Percentiles rank a stretch among this genome's conserved stretches.
Conservation (phyloP, 2,113 vertebrate genomes). For the Rhea pennata region DNA sequence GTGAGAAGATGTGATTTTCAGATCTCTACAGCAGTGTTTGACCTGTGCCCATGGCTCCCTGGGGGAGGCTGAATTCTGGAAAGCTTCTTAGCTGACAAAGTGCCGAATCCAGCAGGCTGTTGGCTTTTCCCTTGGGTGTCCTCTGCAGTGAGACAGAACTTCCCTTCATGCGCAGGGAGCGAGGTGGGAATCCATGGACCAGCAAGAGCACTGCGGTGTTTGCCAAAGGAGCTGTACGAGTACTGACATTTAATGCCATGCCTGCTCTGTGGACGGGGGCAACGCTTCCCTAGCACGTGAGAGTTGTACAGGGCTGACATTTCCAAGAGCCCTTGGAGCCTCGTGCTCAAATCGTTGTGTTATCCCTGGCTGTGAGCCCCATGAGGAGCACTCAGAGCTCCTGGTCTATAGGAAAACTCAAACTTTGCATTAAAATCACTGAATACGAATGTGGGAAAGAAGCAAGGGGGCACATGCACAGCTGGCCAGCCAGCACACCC, state of each 20-base stretch:
- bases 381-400: rapidly evolving
- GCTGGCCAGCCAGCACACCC: neutral
- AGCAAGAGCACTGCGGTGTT: neutral
- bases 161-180: neutral
- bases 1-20: neutral
- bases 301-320: neutral
- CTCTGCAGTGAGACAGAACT: neutral
- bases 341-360: neutral
- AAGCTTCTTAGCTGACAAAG: neutral
- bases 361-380: rapidly evolving
- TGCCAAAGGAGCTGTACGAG: neutral
- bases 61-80: neutral
- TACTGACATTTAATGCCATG: neutral
- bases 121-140: neutral
- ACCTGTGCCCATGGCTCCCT: neutral
- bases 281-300: neutral
- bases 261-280: neutral
- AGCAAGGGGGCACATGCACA: rapidly evolving
- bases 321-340: neutral
- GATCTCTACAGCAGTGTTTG: neutral
- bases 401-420: neutral
- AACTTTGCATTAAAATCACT: neutral
- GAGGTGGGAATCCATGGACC: rapidly evolving
- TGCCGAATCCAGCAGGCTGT: rapidly evolving
- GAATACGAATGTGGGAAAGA: rapidly evolving